Evolutionary conservation across 2,113 vertebrate species (phyloP).

Genomic region (Otocyon megalotis): DNA sequence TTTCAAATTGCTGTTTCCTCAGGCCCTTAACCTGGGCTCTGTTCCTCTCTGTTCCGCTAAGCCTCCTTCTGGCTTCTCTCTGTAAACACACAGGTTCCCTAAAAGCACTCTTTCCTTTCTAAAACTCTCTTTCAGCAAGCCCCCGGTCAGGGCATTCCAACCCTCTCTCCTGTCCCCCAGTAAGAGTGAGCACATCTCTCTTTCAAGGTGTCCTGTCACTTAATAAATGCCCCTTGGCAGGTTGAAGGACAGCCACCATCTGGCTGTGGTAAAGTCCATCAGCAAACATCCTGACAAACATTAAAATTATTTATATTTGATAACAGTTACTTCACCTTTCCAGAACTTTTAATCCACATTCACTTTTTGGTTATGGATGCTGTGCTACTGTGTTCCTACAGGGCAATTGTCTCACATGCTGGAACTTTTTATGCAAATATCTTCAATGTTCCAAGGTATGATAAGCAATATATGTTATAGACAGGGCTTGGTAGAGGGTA

Average conservation of each 20-base stretch:
- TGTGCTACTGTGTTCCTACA: neutral
- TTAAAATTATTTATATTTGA: constrained; percentile 53
- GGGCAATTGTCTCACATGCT: neutral
- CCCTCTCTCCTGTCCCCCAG: neutral
- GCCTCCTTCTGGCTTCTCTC: constrained; percentile 39
- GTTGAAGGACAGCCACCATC: constrained; percentile 51
- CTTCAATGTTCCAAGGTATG: neutral
- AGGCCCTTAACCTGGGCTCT: constrained; percentile 6
- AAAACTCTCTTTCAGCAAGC: neutral
- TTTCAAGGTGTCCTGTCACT: constrained; percentile 50
- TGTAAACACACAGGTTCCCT: constrained; percentile 40
- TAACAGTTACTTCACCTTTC: neutral
- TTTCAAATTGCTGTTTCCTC: constrained; percentile 68
- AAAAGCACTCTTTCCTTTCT: constrained; percentile 22
- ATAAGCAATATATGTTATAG: neutral
- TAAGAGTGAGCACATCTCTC: neutral
- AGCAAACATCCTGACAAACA: constrained; percentile 47
- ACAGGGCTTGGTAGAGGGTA: neutral
- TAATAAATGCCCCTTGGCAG: constrained; percentile 42
- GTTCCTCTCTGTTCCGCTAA: constrained; percentile 3
- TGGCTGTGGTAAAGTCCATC: constrained; percentile 38
- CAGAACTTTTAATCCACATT: constrained; percentile 10
- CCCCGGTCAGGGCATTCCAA: neutral
- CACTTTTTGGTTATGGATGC: neutral
- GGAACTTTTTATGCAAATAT: neutral